Conservation (phyloP, 1,140 invertebrate genomes). For the Mycetomoellerius zeteki region DNA sequence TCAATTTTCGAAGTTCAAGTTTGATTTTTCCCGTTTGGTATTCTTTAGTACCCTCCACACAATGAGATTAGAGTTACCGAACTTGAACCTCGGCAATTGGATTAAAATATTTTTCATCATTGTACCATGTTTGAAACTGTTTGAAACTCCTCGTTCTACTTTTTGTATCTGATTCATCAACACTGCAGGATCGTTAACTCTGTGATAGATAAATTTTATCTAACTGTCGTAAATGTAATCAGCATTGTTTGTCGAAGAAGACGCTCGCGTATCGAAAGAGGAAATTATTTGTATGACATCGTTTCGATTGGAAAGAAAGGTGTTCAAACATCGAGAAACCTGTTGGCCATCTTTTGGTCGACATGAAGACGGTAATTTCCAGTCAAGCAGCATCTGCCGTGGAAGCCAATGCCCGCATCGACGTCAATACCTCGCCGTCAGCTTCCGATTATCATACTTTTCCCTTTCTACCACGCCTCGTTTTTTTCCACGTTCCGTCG, state of each 20-base stretch:
- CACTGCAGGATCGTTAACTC: neutral
- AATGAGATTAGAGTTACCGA: too few relatives aligned
- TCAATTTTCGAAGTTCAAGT: too few relatives aligned
- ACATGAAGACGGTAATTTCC: conserved; percentile 47
- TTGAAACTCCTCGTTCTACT: neutral
- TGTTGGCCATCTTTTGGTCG: conserved; percentile 38
- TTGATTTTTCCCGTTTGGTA: too few relatives aligned
- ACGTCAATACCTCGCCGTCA: conserved; percentile 36
- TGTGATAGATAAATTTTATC: conserved; percentile 29
- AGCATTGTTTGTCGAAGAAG: neutral
- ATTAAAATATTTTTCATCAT: too few relatives aligned
- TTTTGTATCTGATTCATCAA: neutral
- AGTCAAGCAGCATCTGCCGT: conserved; percentile 45
- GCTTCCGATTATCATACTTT: conserved; percentile 56
- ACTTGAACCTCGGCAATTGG: too few relatives aligned
- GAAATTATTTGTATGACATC: neutral
- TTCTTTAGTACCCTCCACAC: too few relatives aligned
- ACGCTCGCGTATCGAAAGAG: neutral
- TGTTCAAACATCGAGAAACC: conserved; percentile 22
- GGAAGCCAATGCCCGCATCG: conserved; percentile 57
- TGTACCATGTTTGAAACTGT: too few relatives aligned
- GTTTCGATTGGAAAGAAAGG: neutral
- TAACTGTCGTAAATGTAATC: neutral
- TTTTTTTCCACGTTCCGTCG: conserved; percentile 11
- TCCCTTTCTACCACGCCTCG: conserved; percentile 21